Evolutionary conservation across 1,140 invertebrate genomes (phyloP), one percentile per base, ranked within the genome.

Genomic region (Gerris buenoi): DNA sequence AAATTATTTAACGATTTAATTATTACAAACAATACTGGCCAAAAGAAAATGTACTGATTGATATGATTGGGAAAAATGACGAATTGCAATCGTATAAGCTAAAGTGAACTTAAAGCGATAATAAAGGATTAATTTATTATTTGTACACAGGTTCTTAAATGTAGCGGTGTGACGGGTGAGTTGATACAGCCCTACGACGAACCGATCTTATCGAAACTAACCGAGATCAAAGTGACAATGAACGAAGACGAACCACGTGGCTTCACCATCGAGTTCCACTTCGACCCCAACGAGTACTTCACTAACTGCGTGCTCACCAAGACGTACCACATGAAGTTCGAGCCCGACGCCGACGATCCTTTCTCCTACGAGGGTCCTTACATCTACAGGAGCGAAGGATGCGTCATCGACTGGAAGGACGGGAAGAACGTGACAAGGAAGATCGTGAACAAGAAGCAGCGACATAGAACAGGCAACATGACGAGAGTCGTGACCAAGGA

Each of bases 321-420:
- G 81, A 86, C 92, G 76, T 99, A 99, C 77, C 84, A 89, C 67
- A 90, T 99, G 86, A 93, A 92, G 76, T 93, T 91, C 76, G 84
- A 85, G 63, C 88, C 93, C 10, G 94, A 98, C 85, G 64, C 88
- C 67, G 85, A 89, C 59, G 92, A 95, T 78, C 95, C 95, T 0
- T 93, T 98, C 74, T 86, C 88, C 68, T 98, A 97, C 80, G 97
- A 99, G 80, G 97, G 97, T 5, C 95, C 97, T 1, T 95, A 97
- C 80, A 97, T 99, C 70, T 87, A 88, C 73, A 95, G 91, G 76
- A 94, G 93, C 81, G 88, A 88, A 83, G 93, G 91, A 27, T 95
- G 90, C 72, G 81, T 82, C 29, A 97, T 98, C 72, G 86, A 95
- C 74, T 98, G 95, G 95, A 89, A 93, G 67, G 90, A 93, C 74